A percentile compares a stretch with the other conserved stretches of the same genome.
Evolutionary conservation across 2,888 invertebrate genomes (phyloP).

Genomic region (Asteroscopus sphinx): DNA sequence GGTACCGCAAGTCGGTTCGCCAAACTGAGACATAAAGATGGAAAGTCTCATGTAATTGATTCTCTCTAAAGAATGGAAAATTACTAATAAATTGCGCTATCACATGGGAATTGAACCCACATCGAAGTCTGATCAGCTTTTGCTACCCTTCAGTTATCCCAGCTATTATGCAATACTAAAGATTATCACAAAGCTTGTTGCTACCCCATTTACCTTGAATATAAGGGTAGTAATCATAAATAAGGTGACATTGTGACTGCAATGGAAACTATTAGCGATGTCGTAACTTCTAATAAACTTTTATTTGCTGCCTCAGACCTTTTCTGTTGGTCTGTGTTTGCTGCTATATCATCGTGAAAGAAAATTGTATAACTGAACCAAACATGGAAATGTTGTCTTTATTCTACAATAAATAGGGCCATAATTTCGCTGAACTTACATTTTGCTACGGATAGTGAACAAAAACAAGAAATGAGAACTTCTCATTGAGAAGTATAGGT

Average conservation of each 20-base stretch:
- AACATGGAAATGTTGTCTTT: conserved; percentile 24
- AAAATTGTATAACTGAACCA: conserved; percentile 13
- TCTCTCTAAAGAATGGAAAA: too few relatives aligned
- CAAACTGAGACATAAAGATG: too few relatives aligned
- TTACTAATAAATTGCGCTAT: too few relatives aligned
- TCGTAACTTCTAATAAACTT: conserved; percentile 24
- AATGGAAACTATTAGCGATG: conserved; percentile 25
- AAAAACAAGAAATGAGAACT: too few relatives aligned
- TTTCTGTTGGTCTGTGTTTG: too few relatives aligned
- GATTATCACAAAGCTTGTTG: conserved; percentile 7
- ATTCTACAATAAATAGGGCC: conserved; percentile 23
- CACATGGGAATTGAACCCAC: too few relatives aligned
- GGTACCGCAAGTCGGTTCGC: too few relatives aligned
- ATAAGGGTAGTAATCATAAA: conserved; percentile 33
- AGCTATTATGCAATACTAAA: conserved; percentile 16
- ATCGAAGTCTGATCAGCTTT: too few relatives aligned
- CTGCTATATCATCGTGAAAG: conserved; percentile 15
- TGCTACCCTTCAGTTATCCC: neutral
- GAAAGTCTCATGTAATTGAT: too few relatives aligned
- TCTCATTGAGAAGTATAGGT: too few relatives aligned
- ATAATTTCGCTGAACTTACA: conserved; percentile 14
- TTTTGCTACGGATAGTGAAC: too few relatives aligned
- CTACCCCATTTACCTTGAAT: conserved; percentile 39
- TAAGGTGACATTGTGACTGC: conserved; percentile 46
- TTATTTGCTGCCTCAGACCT: conserved; percentile 20